phyloP scores from a whole-genome alignment of 2,888 invertebrate species.

The Halictus ligatus region DNA sequence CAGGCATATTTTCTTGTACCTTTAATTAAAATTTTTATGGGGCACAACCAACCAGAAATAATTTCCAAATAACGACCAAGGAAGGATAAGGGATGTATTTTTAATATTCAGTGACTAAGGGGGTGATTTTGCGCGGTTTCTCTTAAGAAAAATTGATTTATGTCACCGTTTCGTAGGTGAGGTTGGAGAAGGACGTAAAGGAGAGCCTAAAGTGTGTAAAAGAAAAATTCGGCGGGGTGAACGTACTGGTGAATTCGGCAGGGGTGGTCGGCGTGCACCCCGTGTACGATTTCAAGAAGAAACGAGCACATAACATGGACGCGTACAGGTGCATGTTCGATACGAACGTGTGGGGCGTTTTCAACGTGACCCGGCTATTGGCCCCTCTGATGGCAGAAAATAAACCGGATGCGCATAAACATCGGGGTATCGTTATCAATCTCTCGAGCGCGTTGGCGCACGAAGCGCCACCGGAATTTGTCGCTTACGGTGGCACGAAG shows the following conservation, averaged over 20 bases:
- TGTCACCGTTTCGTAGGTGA: constrained; percentile 47
- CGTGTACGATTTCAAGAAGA: constrained; percentile 66
- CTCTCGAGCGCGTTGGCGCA: constrained; percentile 65
- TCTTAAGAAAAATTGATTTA: background rate
- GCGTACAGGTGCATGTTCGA: constrained; percentile 63
- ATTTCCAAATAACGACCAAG: background rate
- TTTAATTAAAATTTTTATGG: too few species aligned
- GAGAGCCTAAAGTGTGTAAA: constrained; percentile 65
- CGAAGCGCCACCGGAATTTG: constrained; percentile 54
- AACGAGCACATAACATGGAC: constrained; percentile 64
- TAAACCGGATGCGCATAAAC: constrained; percentile 63
- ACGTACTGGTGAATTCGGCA: constrained; percentile 67
- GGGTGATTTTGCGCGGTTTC: too few species aligned
- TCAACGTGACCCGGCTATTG: constrained; percentile 69
- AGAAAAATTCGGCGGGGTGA: constrained; percentile 68
- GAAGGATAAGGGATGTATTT: background rate
- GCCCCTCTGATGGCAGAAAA: constrained; percentile 65
- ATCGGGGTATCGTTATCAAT: constrained; percentile 73
- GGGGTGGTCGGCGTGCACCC: constrained; percentile 50
- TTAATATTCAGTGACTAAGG: background rate
- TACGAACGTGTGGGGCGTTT: constrained; percentile 70
- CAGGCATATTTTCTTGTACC: too few species aligned
- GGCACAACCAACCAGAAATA: too few species aligned
- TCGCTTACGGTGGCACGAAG: constrained; percentile 69
- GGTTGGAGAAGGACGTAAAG: constrained; percentile 66